Base-by-base conservation (phyloP, 2,888 invertebrate species). In the Hypomecis punctinalis region DNA sequence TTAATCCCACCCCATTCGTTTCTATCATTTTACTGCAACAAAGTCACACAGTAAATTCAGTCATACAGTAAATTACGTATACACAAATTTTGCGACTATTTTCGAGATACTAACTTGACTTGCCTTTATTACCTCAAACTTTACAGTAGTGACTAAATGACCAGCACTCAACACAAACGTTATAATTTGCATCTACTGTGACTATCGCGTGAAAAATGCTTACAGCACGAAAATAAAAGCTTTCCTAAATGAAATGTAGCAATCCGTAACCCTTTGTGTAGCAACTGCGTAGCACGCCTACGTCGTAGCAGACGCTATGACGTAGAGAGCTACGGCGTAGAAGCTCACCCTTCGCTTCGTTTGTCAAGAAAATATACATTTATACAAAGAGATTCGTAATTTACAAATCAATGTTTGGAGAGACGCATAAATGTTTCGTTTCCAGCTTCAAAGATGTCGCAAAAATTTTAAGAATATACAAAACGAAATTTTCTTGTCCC, bases 291-390 rank as follows among this genome's bases (percentile, higher is more conserved):
- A 55, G 59, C 59, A 10, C 39, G 36, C 40, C 56, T 61, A 65
- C 61, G 57, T 13, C 57, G 61, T 65, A 56, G 64, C 51, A 43
- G n/a, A 11, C 4, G 48, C 51, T 60, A 56, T 59, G 64, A 35
- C 64, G 63, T 58, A 48, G 48, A 45, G 40, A 46, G 11, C 60
- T 46, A 45, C 61, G 42, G 9, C 61, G 54, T 45, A 43, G 42
- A 59, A 53, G 33, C 52, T 40, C 13, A 47, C 47, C 9, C n/a
- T 40, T 52, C 10, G 11, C 53, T 52, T 40, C 11, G 11, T 52
- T 35, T 35, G 35, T 39, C 33, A 35, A 51, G 46, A 46, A 60
- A 51, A 51, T 35, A 13, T 46, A 23, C 23, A 23, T 23, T 23
- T 23, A 23, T 23, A 53, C 36, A 58, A 36, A 43, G 36, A 60